Conservation (phyloP, 2,888 invertebrate genomes). For the Melitaea athalia region DNA sequence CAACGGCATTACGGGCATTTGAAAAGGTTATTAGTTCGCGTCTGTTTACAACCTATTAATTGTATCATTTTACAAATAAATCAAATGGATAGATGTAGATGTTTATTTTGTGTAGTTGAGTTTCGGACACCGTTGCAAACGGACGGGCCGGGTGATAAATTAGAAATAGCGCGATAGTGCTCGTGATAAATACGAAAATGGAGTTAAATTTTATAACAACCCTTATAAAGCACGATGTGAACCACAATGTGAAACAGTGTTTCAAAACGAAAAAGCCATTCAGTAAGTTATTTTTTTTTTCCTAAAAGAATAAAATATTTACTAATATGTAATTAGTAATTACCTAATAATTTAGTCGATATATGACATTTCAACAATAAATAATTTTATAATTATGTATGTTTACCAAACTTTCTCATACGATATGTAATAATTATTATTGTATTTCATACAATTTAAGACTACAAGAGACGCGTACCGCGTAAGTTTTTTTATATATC, state of each 20-base stretch:
- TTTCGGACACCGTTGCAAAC: slow-evolving; percentile 47
- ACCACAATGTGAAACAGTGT: slow-evolving; percentile 78
- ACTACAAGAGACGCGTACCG: background rate
- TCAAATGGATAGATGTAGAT: slow-evolving; percentile 54
- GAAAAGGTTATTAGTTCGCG: slow-evolving; percentile 40
- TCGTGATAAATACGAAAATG: slow-evolving; percentile 53
- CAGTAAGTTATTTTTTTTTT: slow-evolving; percentile 57
- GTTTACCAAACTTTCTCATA: too few relatives aligned
- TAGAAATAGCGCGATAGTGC: slow-evolving; percentile 24
- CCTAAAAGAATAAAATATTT: too few relatives aligned
- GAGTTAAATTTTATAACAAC: slow-evolving; percentile 73
- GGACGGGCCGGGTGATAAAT: slow-evolving; percentile 51
- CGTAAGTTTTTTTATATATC: background rate
- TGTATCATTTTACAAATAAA: slow-evolving; percentile 56
- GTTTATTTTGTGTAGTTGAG: slow-evolving; percentile 63
- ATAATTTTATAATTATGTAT: too few relatives aligned
- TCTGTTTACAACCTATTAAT: slow-evolving; percentile 48
- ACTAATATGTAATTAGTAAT: slow-evolving; percentile 8
- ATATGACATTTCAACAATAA: too few relatives aligned
- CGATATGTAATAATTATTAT: too few relatives aligned
- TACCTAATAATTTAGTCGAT: too few relatives aligned
- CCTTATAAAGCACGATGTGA: slow-evolving; percentile 76
- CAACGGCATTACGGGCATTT: background rate
- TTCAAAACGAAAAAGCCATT: slow-evolving; percentile 77
- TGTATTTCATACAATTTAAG: background rate